These are phyloP conservation scores for Zosterops japonicus DNA, from an alignment of 2,113 vertebrate species.

Conservation along the genomic window DNA sequence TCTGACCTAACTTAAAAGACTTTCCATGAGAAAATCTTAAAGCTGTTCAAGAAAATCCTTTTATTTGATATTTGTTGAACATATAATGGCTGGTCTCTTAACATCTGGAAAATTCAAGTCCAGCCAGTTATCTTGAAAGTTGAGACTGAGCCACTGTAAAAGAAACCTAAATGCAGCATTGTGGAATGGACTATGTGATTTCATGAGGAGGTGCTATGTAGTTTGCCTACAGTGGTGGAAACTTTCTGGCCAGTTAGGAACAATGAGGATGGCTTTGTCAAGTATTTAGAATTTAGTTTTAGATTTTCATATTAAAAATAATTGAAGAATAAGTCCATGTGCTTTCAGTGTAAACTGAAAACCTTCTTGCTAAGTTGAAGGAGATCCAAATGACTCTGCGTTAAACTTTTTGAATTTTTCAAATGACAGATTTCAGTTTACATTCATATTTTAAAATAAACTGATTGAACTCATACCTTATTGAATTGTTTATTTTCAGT, in stretches of 20 bases:
- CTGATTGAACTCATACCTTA: accelerated
- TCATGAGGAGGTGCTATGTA: not conserved
- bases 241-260: not conserved
- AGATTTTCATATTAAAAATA: not conserved
- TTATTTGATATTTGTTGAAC: not conserved
- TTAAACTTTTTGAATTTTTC: not conserved
- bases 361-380: not conserved
- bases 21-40: not conserved
- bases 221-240: not conserved
- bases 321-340: not conserved
- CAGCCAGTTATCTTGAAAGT: not conserved
- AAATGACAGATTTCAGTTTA: not conserved
- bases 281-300: not conserved
- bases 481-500: not conserved
- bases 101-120: not conserved
- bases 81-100: accelerated
- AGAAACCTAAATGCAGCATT: not conserved
- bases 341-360: not conserved
- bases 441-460: not conserved
- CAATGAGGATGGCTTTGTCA: not conserved
- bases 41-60: not conserved
- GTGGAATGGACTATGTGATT: not conserved
- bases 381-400: not conserved
- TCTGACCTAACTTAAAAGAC: not conserved
- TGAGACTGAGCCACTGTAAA: not conserved